Conservation (phyloP, 1,140 invertebrate genomes). For the Thalassaphorura encarpata region DNA sequence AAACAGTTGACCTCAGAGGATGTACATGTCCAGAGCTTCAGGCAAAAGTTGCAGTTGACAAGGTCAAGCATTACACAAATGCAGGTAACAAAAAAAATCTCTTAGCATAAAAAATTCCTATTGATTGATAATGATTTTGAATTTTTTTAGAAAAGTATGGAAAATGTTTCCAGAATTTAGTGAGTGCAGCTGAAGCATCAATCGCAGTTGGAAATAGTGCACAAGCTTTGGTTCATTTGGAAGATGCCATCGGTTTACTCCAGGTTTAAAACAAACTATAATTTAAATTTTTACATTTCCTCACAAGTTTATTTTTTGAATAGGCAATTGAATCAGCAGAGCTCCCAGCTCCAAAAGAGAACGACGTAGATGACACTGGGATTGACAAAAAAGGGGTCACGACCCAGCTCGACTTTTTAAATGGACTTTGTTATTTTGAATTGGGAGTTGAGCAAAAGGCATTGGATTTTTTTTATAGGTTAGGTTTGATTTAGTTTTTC, state of each 20-base stretch:
- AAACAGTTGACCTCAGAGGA: constrained; percentile 13
- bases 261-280: too few relatives aligned
- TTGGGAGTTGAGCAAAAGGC: constrained; percentile 15
- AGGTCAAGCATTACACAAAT: constrained; percentile 24
- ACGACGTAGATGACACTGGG: constrained; percentile 19
- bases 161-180: constrained; percentile 23
- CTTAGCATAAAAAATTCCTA: background rate
- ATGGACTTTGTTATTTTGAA: constrained; percentile 27
- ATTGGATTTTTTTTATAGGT: constrained; percentile 11
- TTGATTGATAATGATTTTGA: background rate
- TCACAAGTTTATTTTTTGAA: too few relatives aligned
- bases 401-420: constrained; percentile 22
- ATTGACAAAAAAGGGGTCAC: constrained; percentile 16
- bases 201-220: constrained; percentile 22
- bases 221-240: constrained; percentile 23
- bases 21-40: constrained; percentile 26
- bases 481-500: background rate
- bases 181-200: constrained; percentile 22
- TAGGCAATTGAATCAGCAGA: constrained; percentile 4
- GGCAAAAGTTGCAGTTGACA: constrained; percentile 22
- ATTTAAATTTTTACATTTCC: background rate
- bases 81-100: constrained; percentile 12
- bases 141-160: constrained; percentile 23
- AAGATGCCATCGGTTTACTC: constrained; percentile 13
- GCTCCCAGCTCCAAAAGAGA: constrained; percentile 3